Conservation (phyloP, 2,888 invertebrate species). For the Papilio elwesi region DNA sequence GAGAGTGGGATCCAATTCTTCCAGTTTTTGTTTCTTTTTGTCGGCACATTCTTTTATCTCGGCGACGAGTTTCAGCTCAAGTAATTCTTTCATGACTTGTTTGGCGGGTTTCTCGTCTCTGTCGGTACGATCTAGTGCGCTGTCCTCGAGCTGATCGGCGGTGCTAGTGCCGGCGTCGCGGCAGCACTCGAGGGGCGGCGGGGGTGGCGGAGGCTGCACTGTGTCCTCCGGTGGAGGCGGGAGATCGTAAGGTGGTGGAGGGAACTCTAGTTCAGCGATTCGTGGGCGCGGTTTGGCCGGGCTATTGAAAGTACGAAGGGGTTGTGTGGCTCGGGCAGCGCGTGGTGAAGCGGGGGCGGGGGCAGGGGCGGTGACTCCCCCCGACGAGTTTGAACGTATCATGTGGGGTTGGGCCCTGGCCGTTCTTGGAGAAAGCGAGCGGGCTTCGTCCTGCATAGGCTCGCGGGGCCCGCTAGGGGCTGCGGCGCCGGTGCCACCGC, state of each 20-base stretch:
- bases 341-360: constrained; percentile 72
- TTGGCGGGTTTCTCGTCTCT: constrained; percentile 61
- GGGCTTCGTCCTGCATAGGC: constrained; percentile 66
- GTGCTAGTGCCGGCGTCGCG: constrained; percentile 89
- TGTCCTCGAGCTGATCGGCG: constrained; percentile 85
- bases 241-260: constrained; percentile 92
- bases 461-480: constrained; percentile 61
- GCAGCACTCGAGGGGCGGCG: constrained; percentile 77
- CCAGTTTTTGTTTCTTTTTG: constrained; percentile 83
- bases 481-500: constrained; percentile 68
- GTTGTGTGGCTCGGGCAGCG: constrained; percentile 67
- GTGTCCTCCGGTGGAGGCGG: constrained; percentile 91
- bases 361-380: constrained; percentile 88
- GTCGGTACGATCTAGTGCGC: constrained; percentile 79
- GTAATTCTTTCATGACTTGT: constrained; percentile 90
- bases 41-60: constrained; percentile 93
- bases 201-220: constrained; percentile 71
- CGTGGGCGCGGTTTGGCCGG: constrained; percentile 90
- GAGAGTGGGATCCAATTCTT: constrained; percentile 67
- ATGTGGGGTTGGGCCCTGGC: constrained; percentile 90
- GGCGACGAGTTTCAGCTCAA: constrained; percentile 90
- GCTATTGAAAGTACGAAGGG: constrained; percentile 86
- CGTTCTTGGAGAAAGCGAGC: constrained; percentile 87
- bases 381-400: constrained; percentile 95
- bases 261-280: constrained; percentile 93